Evolutionary conservation across 2,113 vertebrate species (phyloP), one percentile per base, ranked within the genome.

Genomic region (Gymnogyps californianus): DNA sequence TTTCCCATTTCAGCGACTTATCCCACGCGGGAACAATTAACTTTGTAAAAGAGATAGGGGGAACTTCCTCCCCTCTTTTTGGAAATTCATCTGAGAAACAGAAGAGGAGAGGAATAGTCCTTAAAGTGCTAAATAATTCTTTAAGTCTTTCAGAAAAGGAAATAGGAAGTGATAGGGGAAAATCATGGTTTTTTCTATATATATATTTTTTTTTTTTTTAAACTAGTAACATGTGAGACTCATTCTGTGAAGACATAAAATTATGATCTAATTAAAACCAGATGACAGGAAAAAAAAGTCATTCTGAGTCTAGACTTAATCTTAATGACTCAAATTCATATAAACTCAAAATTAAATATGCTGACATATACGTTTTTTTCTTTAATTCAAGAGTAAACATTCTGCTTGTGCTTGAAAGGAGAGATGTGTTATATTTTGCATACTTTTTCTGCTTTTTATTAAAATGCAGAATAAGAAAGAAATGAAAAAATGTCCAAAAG

Each of bases 251-350:
- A 93, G 67, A 77, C 65, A 66, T 89, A 88, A 94, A 92, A 85
- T 65, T 91, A 90, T 52, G 72, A 88, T 59, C 29, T 38, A 96
- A 82, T 95, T 96, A 91, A 95, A 96, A 91, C 34, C 79, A 92
- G 72, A 92, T 76, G 96, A 94, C n/a, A 58, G 61, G 29, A 9
- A 65, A 83, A 58, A 87, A 69, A 61, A 38, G 32, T 55, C 3
- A 77, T 90, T 89, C 40, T 86, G 52, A 88, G 89, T 96, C 90
- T 95, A 96, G 86, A 92, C 83, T 93, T 94, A 59, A 93, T 54
- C 40, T 96, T 89, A 93, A 94, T 87, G 75, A 96, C 47, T 95
- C 62, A 95, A 80, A 83, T 87, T 93, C 51, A 40, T 94, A 93
- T 83, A 89, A 93, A 78, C 51, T 80, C 42, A 89, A 70, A 90